Conservation (phyloP, 2,888 invertebrate species). For the Drosophila recens region DNA sequence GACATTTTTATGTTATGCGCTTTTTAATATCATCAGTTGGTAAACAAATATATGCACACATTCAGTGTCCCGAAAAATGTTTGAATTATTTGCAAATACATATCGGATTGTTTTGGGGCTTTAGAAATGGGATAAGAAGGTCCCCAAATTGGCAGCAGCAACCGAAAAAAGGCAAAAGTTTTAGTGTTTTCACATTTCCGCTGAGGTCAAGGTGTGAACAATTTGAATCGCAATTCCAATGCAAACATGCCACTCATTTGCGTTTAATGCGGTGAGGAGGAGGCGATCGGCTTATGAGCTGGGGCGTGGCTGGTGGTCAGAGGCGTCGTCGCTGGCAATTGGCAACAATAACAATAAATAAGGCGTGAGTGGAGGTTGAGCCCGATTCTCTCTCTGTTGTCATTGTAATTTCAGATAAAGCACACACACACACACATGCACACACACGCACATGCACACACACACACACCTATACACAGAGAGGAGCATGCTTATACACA, state of each 20-base stretch:
- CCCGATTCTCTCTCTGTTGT: constrained; percentile 22
- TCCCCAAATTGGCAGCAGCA: not conserved
- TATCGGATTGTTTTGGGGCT: not conserved
- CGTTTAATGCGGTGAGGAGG: not conserved
- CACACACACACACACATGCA: constrained; percentile 28
- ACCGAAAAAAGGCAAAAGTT: constrained; percentile 16
- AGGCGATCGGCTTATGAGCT: not conserved
- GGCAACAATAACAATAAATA: constrained; percentile 56
- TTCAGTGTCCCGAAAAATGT: constrained; percentile 39
- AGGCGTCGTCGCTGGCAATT: constrained; percentile 31
- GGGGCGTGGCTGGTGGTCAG: not conserved
- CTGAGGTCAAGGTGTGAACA: constrained; percentile 53
- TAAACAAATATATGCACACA: constrained; percentile 16
- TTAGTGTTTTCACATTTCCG: constrained; percentile 10
- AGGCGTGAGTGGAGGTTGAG: constrained; percentile 26
- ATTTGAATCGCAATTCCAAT: constrained; percentile 27
- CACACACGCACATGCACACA: constrained; percentile 17
- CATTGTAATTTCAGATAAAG: constrained; percentile 58
- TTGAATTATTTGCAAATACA: constrained; percentile 66
- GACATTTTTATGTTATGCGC: not conserved
- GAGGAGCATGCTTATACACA: constrained; percentile 11
- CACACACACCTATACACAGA: not conserved
- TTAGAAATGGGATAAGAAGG: not conserved
- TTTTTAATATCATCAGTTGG: constrained; percentile 25
- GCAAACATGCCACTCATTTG: constrained; percentile 44